Conservation (phyloP, 2,797 vertebrate genomes). For the Peromyscus melanophrys region DNA sequence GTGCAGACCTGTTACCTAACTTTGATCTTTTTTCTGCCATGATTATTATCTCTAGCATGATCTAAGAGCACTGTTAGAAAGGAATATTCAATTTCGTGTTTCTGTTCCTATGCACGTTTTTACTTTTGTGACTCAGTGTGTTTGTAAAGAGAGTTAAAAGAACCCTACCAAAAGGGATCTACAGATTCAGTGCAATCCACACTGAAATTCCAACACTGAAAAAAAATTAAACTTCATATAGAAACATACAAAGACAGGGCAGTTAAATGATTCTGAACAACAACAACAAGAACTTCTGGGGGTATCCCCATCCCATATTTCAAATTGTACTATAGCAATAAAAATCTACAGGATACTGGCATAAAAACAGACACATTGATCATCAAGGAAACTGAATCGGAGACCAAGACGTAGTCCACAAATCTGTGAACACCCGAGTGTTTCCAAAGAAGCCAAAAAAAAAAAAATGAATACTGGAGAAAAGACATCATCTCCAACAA, state of each 20-base stretch:
- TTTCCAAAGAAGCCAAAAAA: background rate
- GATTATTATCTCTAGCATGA: background rate
- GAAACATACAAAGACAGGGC: background rate
- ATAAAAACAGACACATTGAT: background rate
- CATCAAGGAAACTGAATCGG: background rate
- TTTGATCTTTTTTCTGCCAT: background rate
- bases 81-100: background rate
- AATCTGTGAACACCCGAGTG: background rate
- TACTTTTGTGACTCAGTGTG: background rate
- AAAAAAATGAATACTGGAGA: background rate
- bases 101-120: background rate
- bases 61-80: background rate
- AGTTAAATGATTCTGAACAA: background rate
- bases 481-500: background rate
- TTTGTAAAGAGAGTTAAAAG: background rate
- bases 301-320: background rate
- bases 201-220: background rate
- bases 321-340: background rate
- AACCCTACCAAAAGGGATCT: background rate
- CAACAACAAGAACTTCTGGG: too few species aligned
- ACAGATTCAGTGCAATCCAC: background rate
- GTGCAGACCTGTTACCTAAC: background rate
- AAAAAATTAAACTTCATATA: background rate
- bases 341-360: background rate
- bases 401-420: background rate